Conservation (phyloP, 35 echinoderm and acorn worm species). For the Lytechinus pictus region DNA sequence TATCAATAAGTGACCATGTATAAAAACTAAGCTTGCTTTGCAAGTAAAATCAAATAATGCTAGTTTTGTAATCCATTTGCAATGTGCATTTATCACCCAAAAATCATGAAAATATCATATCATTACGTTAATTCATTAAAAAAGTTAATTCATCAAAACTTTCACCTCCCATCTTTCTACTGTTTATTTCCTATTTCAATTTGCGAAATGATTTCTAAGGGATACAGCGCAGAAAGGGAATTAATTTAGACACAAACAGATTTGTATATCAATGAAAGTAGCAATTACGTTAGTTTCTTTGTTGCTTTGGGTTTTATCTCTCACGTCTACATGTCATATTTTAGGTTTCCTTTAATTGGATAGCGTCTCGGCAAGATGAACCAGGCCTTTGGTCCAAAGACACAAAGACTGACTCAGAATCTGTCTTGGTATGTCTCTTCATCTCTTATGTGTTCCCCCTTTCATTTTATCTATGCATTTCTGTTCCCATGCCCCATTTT, state of each 20-base stretch:
- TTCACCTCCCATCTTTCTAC: background rate
- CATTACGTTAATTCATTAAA: background rate
- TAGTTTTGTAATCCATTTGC: no score
- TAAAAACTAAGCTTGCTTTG: no score
- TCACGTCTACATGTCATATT: background rate
- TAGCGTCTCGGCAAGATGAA: background rate
- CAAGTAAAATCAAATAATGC: no score
- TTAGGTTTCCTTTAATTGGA: constrained; percentile 13
- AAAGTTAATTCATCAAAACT: background rate
- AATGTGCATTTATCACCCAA: no score
- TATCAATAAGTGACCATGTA: no score
- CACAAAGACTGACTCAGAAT: constrained; percentile 6
- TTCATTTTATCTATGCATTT: background rate
- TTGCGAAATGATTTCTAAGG: background rate
- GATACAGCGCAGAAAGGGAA: background rate
- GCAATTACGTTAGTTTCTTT: background rate
- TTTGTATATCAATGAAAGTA: background rate
- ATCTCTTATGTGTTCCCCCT: background rate
- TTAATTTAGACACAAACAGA: background rate
- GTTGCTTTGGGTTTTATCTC: constrained; percentile 2
- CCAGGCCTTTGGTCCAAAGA: background rate
- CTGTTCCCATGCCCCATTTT: background rate
- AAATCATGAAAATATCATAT: background rate
- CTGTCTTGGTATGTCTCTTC: background rate
- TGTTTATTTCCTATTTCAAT: background rate